Evolutionary conservation across 1,140 invertebrate species (phyloP).

Genomic region (Platyscapa corneri): DNA sequence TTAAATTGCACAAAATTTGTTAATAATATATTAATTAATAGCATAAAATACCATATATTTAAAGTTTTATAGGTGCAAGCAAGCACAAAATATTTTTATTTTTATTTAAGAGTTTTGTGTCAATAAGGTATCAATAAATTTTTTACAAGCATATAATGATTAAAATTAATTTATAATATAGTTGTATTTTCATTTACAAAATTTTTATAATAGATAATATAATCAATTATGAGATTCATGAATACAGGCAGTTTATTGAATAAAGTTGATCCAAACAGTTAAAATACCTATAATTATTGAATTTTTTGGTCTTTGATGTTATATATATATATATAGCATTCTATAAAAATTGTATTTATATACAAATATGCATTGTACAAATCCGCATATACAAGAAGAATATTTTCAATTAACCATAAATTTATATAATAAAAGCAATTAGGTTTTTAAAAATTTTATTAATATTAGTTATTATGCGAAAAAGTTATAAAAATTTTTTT

Average conservation of each 20-base stretch:
- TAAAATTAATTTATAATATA: conserved; percentile 12
- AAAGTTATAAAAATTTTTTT: background rate
- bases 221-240: conserved; percentile 16
- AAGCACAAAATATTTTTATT: background rate
- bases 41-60: background rate
- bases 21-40: too few relatives aligned
- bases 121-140: background rate
- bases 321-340: background rate
- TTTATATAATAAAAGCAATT: background rate
- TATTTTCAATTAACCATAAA: background rate
- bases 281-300: background rate
- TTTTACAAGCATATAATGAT: background rate
- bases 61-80: background rate
- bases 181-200: conserved; percentile 4
- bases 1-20: too few relatives aligned
- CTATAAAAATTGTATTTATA: conserved; percentile 9
- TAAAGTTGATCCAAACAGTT: background rate
- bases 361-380: conserved; percentile 25
- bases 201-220: background rate
- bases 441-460: background rate
- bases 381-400: background rate
- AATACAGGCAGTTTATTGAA: background rate
- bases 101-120: background rate
- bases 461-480: background rate
- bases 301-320: conserved; percentile 1